A percentile compares a stretch with the other conserved stretches of the same genome.
These are phyloP conservation scores for Peromyscus leucopus DNA, from an alignment of 2,113 vertebrate species.

Conservation along the genomic window DNA sequence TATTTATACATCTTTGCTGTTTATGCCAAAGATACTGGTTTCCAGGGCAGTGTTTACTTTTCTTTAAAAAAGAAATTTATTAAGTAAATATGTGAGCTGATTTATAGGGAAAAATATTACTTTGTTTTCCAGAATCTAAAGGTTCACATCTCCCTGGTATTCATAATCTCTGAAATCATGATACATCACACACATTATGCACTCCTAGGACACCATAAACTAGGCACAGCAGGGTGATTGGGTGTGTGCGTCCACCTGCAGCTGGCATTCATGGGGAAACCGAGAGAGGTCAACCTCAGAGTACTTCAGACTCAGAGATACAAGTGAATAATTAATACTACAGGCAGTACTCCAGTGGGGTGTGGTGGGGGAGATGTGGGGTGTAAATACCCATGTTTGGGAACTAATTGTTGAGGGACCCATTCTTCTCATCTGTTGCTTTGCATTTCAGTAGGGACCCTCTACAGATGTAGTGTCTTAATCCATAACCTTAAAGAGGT, in stretches of 20 bases:
- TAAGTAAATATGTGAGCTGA: constrained; percentile 28
- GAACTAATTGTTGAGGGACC: not conserved
- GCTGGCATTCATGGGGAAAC: not conserved
- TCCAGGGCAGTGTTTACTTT: constrained; percentile 29
- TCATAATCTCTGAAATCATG: not conserved
- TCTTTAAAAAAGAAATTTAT: constrained; percentile 45
- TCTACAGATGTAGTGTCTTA: not conserved
- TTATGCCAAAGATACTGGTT: constrained; percentile 53
- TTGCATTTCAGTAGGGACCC: not conserved
- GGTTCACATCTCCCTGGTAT: not conserved
- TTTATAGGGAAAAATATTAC: constrained; percentile 21
- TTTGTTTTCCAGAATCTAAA: constrained; percentile 3
- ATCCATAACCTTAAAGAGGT: not conserved
- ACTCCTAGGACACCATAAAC: not conserved
- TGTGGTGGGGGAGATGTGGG: not conserved
- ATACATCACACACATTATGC: not conserved
- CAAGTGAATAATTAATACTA: not conserved
- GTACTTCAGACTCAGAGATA: not conserved
- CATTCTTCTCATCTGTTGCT: not conserved
- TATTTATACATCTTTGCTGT: constrained; percentile 48
- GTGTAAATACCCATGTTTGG: not conserved
- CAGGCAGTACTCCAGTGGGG: not conserved
- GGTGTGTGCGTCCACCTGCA: not conserved
- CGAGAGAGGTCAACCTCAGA: not conserved
- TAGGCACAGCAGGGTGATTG: accelerated